Conservation (phyloP, 1,140 invertebrate species). For the Trichonephila clavata region DNA sequence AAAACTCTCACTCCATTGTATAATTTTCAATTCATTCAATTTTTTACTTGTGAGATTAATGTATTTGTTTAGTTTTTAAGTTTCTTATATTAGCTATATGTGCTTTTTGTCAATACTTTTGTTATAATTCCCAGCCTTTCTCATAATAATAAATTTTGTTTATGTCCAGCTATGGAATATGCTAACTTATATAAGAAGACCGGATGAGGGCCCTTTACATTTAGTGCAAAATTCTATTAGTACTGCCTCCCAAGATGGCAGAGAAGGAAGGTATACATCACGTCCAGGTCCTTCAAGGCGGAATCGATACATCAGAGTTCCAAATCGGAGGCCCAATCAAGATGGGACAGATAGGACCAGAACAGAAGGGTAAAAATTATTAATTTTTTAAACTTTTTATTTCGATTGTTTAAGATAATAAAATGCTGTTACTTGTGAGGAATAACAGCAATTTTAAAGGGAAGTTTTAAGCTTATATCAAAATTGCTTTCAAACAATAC, state of each 20-base stretch:
- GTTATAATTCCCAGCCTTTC: too few species aligned
- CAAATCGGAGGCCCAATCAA: neutral
- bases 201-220: neutral
- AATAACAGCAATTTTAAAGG: too few species aligned
- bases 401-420: too few species aligned
- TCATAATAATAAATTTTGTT: too few species aligned
- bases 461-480: too few species aligned
- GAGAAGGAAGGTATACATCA: constrained; percentile 57
- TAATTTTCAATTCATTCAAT: too few species aligned
- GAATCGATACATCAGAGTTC: constrained; percentile 39
- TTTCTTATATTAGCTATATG: neutral
- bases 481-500: too few species aligned
- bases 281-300: constrained; percentile 68
- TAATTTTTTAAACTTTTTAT: too few species aligned
- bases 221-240: neutral
- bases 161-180: constrained; percentile 51
- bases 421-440: too few species aligned
- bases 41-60: neutral
- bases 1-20: too few species aligned
- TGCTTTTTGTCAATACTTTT: too few species aligned
- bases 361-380: constrained; percentile 59
- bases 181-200: constrained; percentile 28
- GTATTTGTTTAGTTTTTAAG: neutral
- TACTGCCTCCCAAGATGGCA: neutral
- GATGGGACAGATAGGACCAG: neutral